Percentiles rank a stretch among this genome's conserved stretches.
phyloP scores from a whole-genome alignment of 1,140 invertebrate species.

The Aphelenchoides besseyi region DNA sequence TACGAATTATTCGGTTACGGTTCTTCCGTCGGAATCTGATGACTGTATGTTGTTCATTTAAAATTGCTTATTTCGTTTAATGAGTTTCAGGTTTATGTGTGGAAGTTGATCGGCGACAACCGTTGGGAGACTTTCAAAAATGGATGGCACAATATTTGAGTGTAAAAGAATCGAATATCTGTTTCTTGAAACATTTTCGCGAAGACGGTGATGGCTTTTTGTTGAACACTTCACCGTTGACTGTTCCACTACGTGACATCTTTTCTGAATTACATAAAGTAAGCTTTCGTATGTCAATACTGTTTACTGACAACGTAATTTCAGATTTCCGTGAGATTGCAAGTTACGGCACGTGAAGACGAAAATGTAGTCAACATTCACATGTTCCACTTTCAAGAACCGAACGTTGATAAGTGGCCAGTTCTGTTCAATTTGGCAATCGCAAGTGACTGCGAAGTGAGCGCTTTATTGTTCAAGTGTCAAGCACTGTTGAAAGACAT shows the following conservation, averaged over 20 bases:
- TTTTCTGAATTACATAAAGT: constrained; percentile 18
- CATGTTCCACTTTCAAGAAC: constrained; percentile 10
- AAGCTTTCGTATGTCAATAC: neutral
- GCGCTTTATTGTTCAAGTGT: constrained; percentile 18
- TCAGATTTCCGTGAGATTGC: constrained; percentile 19
- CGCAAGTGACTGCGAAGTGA: neutral
- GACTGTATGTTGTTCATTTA: constrained; percentile 8
- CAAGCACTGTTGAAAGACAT: constrained; percentile 1
- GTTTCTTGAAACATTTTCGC: constrained; percentile 7
- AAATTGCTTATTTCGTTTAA: neutral
- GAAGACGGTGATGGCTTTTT: constrained; percentile 11
- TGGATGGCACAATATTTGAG: constrained; percentile 3
- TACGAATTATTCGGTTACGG: neutral
- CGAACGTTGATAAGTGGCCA: constrained; percentile 19
- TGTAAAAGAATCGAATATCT: neutral
- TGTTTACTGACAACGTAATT: neutral
- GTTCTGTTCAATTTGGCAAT: constrained; percentile 19
- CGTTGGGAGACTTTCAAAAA: neutral
- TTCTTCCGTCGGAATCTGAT: constrained; percentile 2
- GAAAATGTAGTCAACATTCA: constrained; percentile 16
- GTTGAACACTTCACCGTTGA: neutral
- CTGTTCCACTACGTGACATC: neutral
- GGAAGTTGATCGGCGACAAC: constrained; percentile 16
- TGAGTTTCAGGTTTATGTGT: neutral
- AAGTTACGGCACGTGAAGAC: constrained; percentile 1